phyloP scores from a whole-genome alignment of 1,140 invertebrate genomes.

The Leptopilina clavipes region DNA sequence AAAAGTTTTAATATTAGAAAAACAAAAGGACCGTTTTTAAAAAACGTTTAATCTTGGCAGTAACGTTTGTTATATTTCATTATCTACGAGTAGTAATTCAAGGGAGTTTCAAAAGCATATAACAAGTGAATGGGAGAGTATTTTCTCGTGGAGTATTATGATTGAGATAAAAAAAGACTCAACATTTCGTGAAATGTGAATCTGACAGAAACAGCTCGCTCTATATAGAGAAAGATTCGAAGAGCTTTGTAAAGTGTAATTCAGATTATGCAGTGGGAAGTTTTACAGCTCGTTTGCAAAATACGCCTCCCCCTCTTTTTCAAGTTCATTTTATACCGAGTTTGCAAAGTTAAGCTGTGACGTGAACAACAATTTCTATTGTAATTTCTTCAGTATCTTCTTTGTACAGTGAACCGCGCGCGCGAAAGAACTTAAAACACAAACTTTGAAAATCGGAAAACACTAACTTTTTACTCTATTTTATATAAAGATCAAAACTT shows the following conservation, averaged over 20 bases:
- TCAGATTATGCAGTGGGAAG: conserved; percentile 31
- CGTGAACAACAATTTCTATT: conserved; percentile 28
- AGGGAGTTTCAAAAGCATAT: background rate
- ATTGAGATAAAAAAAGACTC: conserved; percentile 16
- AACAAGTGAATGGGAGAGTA: background rate
- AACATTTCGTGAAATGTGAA: conserved; percentile 26
- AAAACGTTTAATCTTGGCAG: background rate
- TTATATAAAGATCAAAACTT: background rate
- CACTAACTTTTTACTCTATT: background rate
- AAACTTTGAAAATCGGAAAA: conserved; percentile 2
- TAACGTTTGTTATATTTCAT: background rate
- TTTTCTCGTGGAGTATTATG: background rate
- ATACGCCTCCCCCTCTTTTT: background rate
- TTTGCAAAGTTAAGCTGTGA: conserved; percentile 27
- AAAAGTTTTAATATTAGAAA: too few species aligned
- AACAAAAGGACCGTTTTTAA: too few species aligned
- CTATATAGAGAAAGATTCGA: conserved; percentile 30
- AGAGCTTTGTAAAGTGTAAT: conserved; percentile 26
- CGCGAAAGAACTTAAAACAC: background rate
- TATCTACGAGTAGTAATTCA: background rate
- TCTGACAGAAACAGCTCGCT: conserved; percentile 22
- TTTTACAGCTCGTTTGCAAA: conserved; percentile 32
- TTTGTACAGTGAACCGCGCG: background rate
- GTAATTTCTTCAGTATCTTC: conserved; percentile 15
- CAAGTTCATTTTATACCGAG: background rate